Percentiles rank a stretch among this genome's conserved stretches.
phyloP scores from a whole-genome alignment of 1,140 invertebrate species.

The Micrasema longulum region DNA sequence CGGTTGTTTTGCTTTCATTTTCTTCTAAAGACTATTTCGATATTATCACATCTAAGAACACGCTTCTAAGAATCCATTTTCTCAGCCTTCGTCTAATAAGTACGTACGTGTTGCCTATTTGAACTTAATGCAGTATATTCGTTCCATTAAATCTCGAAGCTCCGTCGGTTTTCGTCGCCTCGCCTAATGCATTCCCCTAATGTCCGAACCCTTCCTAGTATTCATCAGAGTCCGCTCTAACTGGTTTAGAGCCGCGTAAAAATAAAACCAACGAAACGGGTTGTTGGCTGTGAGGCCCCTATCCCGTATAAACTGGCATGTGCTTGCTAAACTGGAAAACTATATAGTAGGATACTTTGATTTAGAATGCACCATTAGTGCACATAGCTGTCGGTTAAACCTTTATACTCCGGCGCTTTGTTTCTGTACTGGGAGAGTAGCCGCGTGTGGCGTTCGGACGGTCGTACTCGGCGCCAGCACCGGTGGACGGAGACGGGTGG shows the following conservation, averaged over 20 bases:
- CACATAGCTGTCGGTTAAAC: neutral
- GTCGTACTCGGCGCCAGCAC: conserved; percentile 29
- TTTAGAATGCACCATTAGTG: neutral
- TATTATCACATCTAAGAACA: too few relatives aligned
- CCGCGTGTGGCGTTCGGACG: neutral
- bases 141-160: conserved; percentile 31
- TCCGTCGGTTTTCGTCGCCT: conserved; percentile 32
- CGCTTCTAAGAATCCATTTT: too few relatives aligned
- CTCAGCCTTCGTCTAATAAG: too few relatives aligned
- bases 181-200: conserved; percentile 32
- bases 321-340: neutral
- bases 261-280: conserved; percentile 39
- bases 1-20: too few relatives aligned
- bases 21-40: too few relatives aligned
- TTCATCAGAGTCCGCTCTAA: conserved; percentile 22
- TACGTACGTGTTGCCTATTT: conserved; percentile 1
- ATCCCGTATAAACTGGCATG: neutral
- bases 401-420: neutral
- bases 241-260: conserved; percentile 38
- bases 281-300: conserved; percentile 17
- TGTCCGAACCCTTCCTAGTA: conserved; percentile 19
- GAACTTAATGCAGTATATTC: conserved; percentile 8
- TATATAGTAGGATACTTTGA: too few relatives aligned
- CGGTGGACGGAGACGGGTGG: neutral
- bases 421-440: neutral